These are phyloP conservation scores for Eretmochelys imbricata DNA, from an alignment of 2,113 vertebrate genomes.

Conservation along the genomic window DNA sequence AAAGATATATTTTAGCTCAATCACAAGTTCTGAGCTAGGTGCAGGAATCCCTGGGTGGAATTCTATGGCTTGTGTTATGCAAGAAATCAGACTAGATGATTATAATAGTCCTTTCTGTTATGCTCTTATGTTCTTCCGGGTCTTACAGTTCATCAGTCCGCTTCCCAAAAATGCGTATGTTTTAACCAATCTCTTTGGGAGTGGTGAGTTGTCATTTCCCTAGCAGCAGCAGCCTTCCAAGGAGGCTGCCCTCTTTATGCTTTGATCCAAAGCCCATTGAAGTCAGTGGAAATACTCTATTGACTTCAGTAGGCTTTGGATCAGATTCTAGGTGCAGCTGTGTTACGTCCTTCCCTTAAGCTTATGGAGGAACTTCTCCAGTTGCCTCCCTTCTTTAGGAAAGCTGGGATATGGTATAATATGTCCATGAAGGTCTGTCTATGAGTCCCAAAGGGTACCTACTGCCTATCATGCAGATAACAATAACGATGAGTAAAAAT, in stretches of 20 bases:
- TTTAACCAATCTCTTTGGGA: neutral
- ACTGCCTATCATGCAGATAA: neutral
- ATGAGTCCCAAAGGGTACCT: neutral
- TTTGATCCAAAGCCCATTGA: neutral
- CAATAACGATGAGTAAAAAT: neutral
- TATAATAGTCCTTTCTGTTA: neutral
- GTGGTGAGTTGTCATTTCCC: too few relatives aligned
- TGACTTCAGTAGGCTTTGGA: neutral
- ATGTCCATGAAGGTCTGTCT: neutral
- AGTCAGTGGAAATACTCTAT: neutral
- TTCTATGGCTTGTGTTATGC: neutral
- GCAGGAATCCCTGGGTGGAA: neutral
- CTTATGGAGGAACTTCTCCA: neutral
- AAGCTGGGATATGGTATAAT: neutral
- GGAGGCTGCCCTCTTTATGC: neutral
- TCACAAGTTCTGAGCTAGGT: neutral
- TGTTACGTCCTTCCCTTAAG: neutral
- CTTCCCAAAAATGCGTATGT: neutral
- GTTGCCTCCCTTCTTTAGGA: neutral
- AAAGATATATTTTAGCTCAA: neutral
- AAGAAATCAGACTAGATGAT: neutral
- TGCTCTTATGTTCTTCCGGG: too few relatives aligned
- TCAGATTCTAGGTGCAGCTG: too few relatives aligned
- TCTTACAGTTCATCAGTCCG: neutral
- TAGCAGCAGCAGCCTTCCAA: neutral